Evolutionary conservation across 2,797 vertebrate genomes (phyloP).

Genomic region (Arremon aurantiirostris): DNA sequence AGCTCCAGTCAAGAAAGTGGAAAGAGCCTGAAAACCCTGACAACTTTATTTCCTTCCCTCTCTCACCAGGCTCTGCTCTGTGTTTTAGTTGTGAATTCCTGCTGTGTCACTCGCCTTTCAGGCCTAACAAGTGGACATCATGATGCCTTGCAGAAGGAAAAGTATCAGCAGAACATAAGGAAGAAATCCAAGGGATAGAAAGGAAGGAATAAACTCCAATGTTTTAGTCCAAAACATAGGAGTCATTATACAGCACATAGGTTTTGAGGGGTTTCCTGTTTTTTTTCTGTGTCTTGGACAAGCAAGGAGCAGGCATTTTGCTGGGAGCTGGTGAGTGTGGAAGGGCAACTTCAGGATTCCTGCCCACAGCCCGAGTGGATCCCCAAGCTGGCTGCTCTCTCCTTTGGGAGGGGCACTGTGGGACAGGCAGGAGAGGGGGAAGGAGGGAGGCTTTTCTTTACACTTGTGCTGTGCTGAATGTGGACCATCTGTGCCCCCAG

Average conservation of each 20-base stretch:
- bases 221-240: not conserved
- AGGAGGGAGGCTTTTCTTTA: constrained; percentile 73
- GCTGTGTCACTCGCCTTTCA: not conserved
- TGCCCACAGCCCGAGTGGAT: constrained; percentile 4
- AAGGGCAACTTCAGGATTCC: not conserved
- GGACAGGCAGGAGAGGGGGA: constrained; percentile 76
- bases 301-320: not conserved
- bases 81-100: not conserved
- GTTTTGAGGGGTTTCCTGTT: not conserved
- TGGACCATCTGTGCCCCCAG: constrained; percentile 99
- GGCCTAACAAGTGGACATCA: not conserved
- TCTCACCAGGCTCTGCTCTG: not conserved
- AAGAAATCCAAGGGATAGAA: not conserved
- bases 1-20: not conserved
- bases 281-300: not conserved
- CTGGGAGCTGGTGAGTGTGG: not conserved
- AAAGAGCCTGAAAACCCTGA: not conserved
- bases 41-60: not conserved
- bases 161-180: not conserved
- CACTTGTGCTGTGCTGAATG: constrained; percentile 90
- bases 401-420: constrained; percentile 84
- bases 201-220: not conserved
- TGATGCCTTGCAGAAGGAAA: not conserved
- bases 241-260: not conserved
- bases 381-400: constrained; percentile 70